Base-by-base conservation (phyloP, 2,888 invertebrate genomes). In the Ochropacha duplaris region DNA sequence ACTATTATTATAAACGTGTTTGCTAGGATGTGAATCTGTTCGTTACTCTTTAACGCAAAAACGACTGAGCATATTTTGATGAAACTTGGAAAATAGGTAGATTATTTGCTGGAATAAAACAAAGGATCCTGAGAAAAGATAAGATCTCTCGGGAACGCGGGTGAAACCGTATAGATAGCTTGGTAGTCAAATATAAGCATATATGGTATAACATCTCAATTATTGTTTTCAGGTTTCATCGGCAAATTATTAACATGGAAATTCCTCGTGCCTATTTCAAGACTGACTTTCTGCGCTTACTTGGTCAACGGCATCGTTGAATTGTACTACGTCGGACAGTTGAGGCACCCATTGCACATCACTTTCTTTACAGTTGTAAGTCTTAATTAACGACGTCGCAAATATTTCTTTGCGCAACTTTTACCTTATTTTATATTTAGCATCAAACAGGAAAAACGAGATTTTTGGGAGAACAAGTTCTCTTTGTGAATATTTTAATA, bases 231-330 rank as follows among this genome's bases (percentile, higher is more conserved):
- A 95, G 95, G 94, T 54, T 76, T 94, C 6, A 70, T 95, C 0
- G 92, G 91, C 28, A 93, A 87, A 67, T 83, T 95, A 60, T 77
- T 95, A 51, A 92, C 92, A 0, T 95, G 94, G 94, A 94, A 94
- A 73, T 87, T 94, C 54, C 94, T 95, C 67, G 93, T 94, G 28
- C 95, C 96, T 0, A 86, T 96, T 19, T 95, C 95, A 63, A 92
- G 96, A 68, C 83, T 96, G 58, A 96, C 96, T 0, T 96, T 95
- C 78, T 95, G 95, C 68, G 95, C 96, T 1, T 96, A 96, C 79
- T 89, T 96, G 55, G 94, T 95, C 31, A 96, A 96, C 76, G 96
- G 96, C 3, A 86, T 96, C 22, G 93, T 96, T 0, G 96, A 95
- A 77, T 80, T 96, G 59, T 95, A 95, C 81, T 94, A 94, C 67